These are phyloP conservation scores for Gymnoscelis rufifasciata DNA, from an alignment of 2,888 invertebrate species.

Conservation along the genomic window DNA sequence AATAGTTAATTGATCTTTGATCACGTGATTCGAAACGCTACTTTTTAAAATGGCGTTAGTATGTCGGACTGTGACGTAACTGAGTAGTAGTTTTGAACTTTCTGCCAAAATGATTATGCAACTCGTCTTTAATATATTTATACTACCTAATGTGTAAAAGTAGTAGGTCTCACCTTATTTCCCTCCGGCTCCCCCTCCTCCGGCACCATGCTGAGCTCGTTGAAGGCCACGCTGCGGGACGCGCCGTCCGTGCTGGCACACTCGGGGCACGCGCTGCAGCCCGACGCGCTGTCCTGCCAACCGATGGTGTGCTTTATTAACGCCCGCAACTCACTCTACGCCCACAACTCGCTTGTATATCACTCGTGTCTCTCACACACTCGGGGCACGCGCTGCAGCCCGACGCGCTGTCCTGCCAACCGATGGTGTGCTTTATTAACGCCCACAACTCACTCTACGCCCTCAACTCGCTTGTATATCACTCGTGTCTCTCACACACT, in stretches of 20 bases:
- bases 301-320: conserved; percentile 54
- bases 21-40: too few relatives aligned
- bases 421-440: conserved; percentile 54
- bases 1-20: too few relatives aligned
- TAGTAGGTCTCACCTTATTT: conserved; percentile 48
- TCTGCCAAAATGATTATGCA: too few relatives aligned
- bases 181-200: conserved; percentile 80
- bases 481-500: conserved; percentile 49
- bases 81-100: too few relatives aligned
- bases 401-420: conserved; percentile 77
- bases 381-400: conserved; percentile 78
- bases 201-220: conserved; percentile 87
- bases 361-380: conserved; percentile 44
- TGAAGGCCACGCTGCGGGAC: conserved; percentile 78
- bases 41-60: too few relatives aligned
- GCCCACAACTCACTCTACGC: background rate
- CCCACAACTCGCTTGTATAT: background rate
- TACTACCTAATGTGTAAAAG: too few relatives aligned
- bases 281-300: conserved; percentile 77
- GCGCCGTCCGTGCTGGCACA: conserved; percentile 63
- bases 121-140: too few relatives aligned
- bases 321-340: background rate
- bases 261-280: conserved; percentile 78
- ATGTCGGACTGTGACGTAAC: too few relatives aligned
- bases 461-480: background rate